Evolutionary conservation across 1,140 invertebrate species (phyloP), one percentile per base, ranked within the genome.

Genomic region (Sycophila sp.): DNA sequence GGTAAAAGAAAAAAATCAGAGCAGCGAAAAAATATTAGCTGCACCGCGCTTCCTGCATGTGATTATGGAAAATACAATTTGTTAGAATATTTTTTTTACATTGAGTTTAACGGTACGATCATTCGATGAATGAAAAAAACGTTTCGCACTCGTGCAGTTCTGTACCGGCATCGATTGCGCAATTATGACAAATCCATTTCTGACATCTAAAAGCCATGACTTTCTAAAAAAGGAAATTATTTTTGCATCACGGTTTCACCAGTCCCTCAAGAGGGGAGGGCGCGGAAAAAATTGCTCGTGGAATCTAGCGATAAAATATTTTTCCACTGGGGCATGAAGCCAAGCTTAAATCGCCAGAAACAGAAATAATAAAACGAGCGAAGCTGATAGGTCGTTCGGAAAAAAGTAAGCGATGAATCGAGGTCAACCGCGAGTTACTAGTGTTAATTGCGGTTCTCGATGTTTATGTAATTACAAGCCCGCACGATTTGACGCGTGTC

Each of bases 381-480:
- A 63, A 47, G 7, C 32, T 38, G 51, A 55, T 32, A n/a, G 51
- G 11, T 34, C 10, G 19, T n/a, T 11, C n/a, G 26, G 26, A 58
- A 47, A 47, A 58, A 26, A 45, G 28, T 56, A 47, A n/a, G 34
- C 32, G 32, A 34, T 32, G 60, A 49, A 49, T 49, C 30, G 45
- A 19, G 60, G 60, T 49, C 60, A 49, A 22, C 28, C 19, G 36
- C 5, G 10, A 19, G 58, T 26, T 36, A 49, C 34, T 63, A 34
- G 34, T 36, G 60, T 49, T 63, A 49, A 63, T 63, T 63, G 30
- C 24, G 30, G 4, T 60, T 17, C n/a, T 26, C 4, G 24, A 22
- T 49, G n/a, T 63, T 63, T 49, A 49, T 49, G 22, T 49, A 63
- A 63, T 63, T 40, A 26, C 17, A 34, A 49, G 22, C 42, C 59